A percentile compares a stretch with the other conserved stretches of the same genome.
Conservation (phyloP, 2,797 vertebrate species). For the Tokudaia tokunoshimensis region DNA sequence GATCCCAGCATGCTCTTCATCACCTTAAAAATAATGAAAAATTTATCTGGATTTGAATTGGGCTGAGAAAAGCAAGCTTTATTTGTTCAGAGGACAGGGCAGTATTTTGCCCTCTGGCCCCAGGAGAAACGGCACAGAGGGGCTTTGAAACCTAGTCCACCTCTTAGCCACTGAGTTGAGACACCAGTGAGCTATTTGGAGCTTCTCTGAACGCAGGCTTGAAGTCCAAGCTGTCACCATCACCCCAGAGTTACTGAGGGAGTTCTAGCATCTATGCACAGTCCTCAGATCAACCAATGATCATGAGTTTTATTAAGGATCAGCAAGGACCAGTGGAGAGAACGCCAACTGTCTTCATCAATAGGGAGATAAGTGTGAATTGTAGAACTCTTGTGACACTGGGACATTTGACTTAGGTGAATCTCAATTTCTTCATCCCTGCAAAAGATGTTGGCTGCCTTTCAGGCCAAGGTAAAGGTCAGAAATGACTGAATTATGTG, state of each 20-base stretch:
- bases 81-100: not conserved
- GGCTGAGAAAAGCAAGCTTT: not conserved
- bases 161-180: not conserved
- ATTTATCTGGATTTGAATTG: not conserved
- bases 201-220: not conserved
- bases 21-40: not conserved
- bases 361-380: not conserved
- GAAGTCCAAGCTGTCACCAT: not conserved
- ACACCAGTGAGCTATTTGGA: not conserved
- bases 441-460: not conserved
- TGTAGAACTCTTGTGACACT: not conserved
- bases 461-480: conserved; percentile 7
- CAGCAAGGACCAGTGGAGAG: not conserved
- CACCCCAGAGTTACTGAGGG: not conserved
- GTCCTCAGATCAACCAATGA: not conserved
- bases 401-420: not conserved
- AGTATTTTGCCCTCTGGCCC: not conserved
- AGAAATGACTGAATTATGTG: not conserved
- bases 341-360: not conserved
- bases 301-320: not conserved
- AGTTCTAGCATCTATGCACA: not conserved
- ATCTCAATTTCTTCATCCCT: not conserved
- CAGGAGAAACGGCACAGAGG: not conserved
- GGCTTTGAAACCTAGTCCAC: not conserved
- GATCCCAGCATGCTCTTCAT: not conserved